These are phyloP conservation scores for Agapornis roseicollis DNA, from an alignment of 2,113 vertebrate genomes.

Conservation along the genomic window DNA sequence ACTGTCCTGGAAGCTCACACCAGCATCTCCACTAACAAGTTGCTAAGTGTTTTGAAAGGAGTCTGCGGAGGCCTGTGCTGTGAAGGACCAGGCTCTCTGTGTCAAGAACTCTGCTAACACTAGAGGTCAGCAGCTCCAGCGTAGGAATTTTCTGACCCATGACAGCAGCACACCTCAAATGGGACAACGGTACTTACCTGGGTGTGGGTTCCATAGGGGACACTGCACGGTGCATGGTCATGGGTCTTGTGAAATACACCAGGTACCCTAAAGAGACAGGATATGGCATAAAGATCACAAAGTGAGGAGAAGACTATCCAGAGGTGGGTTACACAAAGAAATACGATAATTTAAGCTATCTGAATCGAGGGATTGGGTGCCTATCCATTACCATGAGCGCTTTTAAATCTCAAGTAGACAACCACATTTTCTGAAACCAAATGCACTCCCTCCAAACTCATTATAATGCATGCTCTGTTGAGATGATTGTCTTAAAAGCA, in stretches of 20 bases:
- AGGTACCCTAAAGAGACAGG: slow-evolving; percentile 81
- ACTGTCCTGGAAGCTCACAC: not conserved
- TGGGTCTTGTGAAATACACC: slow-evolving; percentile 95
- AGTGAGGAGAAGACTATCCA: not conserved
- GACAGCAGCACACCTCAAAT: not conserved
- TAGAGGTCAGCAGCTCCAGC: not conserved
- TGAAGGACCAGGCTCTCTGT: not conserved
- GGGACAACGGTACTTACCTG: slow-evolving; percentile 67
- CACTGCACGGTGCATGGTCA: slow-evolving; percentile 91
- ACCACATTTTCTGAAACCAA: not conserved
- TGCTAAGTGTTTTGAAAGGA: not conserved
- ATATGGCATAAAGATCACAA: not conserved
- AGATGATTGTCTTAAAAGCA: not conserved
- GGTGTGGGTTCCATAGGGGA: slow-evolving; percentile 93
- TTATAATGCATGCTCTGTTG: not conserved
- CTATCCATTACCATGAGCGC: not conserved
- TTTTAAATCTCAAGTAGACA: not conserved
- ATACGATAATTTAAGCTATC: not conserved
- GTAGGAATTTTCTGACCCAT: not conserved
- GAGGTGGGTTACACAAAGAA: not conserved
- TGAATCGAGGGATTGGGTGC: not conserved
- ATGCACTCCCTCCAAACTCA: not conserved
- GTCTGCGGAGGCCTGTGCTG: not conserved
- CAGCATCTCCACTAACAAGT: not conserved
- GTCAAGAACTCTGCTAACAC: not conserved